Evolutionary conservation across 1,140 invertebrate genomes (phyloP), one percentile per base, ranked within the genome.

Genomic region (Papilio xuthus): DNA sequence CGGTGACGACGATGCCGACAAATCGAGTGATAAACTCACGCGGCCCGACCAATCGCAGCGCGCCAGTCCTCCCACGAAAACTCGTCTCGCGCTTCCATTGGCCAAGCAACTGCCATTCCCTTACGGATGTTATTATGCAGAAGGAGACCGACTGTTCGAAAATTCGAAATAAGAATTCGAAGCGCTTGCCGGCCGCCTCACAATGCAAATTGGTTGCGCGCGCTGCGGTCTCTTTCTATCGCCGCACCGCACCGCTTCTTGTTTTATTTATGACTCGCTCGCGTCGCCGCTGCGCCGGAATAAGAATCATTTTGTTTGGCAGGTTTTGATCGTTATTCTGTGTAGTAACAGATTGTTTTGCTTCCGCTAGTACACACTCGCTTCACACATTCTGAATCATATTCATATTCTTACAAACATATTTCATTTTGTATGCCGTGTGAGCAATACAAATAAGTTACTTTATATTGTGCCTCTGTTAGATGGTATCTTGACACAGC

Each of bases 41-140:
- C 81, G 75, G 63, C 78, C 80, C 86, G 74, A 72, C 92, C 91
- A 93, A 93, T 93, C 77, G 44, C 47, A 78, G 70, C 56, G 77
- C 88, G 70, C 77, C 88, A 88, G 82, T 85, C 88, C 92, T 91
- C 92, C 92, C 92, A 91, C 91, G 90, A 90, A 79, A 85, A 73
- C 81, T 81, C 79, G 81, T 80, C 71, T 82, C 60, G 86, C 83
- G 50, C 78, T 42, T 60, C 80, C 47, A 93, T 93, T 93, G 92
- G 92, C 85, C 86, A 92, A 92, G 92, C 86, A 92, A 90, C 90
- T 92, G 91, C 90, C 92, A 92, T 92, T 92, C 87, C 90, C 92
- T 92, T 92, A 89, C 90, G 90, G 92, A 91, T 91, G 91, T 90
- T 90, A 91, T 92, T 93, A 92, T 92, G 91, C 92, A 91, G 90